Base-by-base conservation (phyloP, 2,797 vertebrate species). In the Coluber constrictor region DNA sequence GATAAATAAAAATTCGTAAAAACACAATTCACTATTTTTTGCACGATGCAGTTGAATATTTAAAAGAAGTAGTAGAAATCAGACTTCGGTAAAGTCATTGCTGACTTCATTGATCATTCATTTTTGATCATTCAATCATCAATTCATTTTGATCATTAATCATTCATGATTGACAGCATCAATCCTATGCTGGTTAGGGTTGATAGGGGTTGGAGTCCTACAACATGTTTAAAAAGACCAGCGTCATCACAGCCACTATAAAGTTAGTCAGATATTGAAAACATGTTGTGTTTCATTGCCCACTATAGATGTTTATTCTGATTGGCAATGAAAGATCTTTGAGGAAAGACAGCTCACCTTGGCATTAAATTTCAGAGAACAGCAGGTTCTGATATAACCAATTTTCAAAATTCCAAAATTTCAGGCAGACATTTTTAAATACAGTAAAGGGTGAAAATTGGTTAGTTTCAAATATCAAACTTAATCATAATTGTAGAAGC, bases 321-420 rank as follows among this genome's bases (percentile, higher is more conserved):
- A 57, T 51, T 1, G 55, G 15, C 0, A 12, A 0, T 25, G 66
- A 74, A 1, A n/a, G 0, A 0, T 47, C 29, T 89, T 91, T 20
- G 93, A 74, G 86, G 32, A 43, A 91, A 61, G 23, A 60, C 16
- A 47, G 37, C 61, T 59, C 18, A 92, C 54, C 20, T 74, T 37
- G 29, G 47, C 55, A 55, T 13, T 63, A 61, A 4, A 10, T 66
- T 87, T 94, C 86, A 91, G n/a, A 92, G 8, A 18, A 27, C 1
- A 0, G 27, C n/a, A 89, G 8, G 10, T 4, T 92, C 61, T 54
- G 61, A 92, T 66, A 83, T 29, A 91, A 59, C 66, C 57, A 18
- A 18, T 87, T 88, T 37, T 54, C 32, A 3, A 0, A 2, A 56
- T 90, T 37, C 47, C 29, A 2, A 0, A 3, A 56, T 8, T 60